Evolutionary conservation across 2,797 vertebrate species (phyloP).

Genomic region (Austrolebias charrua): DNA sequence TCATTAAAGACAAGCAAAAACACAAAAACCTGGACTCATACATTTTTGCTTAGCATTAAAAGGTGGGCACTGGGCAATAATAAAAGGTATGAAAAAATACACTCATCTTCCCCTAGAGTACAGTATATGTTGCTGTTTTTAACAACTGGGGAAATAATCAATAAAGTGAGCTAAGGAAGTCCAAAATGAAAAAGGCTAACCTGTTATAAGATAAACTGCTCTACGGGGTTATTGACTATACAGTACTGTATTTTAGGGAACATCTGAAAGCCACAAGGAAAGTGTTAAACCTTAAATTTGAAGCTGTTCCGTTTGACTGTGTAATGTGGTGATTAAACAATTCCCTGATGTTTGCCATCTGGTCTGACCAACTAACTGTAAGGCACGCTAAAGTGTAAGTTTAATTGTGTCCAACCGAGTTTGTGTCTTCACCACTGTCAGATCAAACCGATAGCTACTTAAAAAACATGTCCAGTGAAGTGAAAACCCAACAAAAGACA

Average conservation of each 20-base stretch:
- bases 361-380: conserved; percentile 23
- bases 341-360: conserved; percentile 13
- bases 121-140: too few species aligned
- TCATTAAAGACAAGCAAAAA: too few species aligned
- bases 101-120: too few species aligned
- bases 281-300: background rate
- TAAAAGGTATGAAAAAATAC: too few species aligned
- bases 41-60: too few species aligned
- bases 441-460: conserved; percentile 40
- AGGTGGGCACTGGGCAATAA: too few species aligned
- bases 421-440: conserved; percentile 13
- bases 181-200: background rate
- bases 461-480: conserved; percentile 40
- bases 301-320: background rate
- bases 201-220: too few species aligned
- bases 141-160: too few species aligned
- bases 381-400: conserved; percentile 8
- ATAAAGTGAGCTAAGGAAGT: background rate
- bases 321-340: conserved; percentile 17
- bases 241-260: background rate
- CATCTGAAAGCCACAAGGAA: background rate
- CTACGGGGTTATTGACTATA: background rate
- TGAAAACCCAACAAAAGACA: conserved; percentile 61
- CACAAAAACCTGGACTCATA: too few species aligned
- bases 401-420: conserved; percentile 16